Evolutionary conservation across 2,113 vertebrate species (phyloP).

Genomic region (Pollimyrus isidori): DNA sequence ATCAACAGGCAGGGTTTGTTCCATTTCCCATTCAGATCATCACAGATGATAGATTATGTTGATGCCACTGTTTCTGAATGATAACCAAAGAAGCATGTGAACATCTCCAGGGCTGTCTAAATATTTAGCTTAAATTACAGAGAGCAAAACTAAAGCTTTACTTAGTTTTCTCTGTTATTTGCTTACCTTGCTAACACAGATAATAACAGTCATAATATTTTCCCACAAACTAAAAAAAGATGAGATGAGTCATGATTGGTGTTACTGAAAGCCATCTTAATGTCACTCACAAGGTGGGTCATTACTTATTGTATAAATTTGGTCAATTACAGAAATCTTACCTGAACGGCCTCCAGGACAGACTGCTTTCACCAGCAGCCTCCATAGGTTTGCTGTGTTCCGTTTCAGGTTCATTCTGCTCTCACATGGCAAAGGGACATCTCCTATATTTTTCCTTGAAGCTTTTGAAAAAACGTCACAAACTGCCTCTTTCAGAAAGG

Average conservation of each 20-base stretch:
- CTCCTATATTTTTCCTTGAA: not conserved
- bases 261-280: not conserved
- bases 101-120: not conserved
- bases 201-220: not conserved
- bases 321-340: not conserved
- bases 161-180: not conserved
- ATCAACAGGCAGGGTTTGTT: not conserved
- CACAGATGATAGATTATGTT: not conserved
- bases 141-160: not conserved
- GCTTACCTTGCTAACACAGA: not conserved
- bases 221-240: not conserved
- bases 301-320: not conserved
- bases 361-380: not conserved
- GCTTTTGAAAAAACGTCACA: not conserved
- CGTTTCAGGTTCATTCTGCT: not conserved
- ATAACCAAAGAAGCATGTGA: not conserved
- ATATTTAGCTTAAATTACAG: not conserved
- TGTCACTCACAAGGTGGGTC: not conserved
- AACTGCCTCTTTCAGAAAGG: not conserved
- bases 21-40: not conserved
- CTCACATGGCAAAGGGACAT: not conserved
- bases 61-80: not conserved
- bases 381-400: not conserved
- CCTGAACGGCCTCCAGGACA: not conserved
- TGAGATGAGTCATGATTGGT: not conserved